Percentiles rank a stretch among this genome's conserved stretches.
Evolutionary conservation across 37 sponge, comb jelly and placozoan genomes (phyloP).

Genomic region (Haliclona indistincta): DNA sequence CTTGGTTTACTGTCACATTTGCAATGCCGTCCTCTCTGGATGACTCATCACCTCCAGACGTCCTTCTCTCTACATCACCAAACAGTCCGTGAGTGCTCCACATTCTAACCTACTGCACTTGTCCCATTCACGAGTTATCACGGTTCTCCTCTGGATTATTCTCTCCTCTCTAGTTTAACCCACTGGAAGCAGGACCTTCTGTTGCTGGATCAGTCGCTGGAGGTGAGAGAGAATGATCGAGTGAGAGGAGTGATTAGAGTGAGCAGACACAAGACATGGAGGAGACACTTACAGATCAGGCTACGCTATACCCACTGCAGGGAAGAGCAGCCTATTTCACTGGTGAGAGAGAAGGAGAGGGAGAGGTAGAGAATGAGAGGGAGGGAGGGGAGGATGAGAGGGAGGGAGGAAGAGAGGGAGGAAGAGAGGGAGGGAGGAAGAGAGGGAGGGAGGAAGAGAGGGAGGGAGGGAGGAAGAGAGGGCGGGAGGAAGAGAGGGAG

Average conservation of each 20-base stretch:
- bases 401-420: neutral
- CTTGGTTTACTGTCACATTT: slow-evolving; percentile 69
- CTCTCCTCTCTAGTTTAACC: slow-evolving; percentile 31
- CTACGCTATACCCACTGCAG: slow-evolving; percentile 18
- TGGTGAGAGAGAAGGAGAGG: too few relatives aligned
- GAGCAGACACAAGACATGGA: slow-evolving; percentile 46
- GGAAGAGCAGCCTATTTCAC: neutral
- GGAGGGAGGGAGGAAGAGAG: too few relatives aligned
- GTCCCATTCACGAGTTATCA: neutral
- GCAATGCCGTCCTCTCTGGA: slow-evolving; percentile 19
- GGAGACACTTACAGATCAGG: slow-evolving; percentile 43
- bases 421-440: neutral
- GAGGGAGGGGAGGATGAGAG: neutral
- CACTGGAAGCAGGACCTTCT: slow-evolving; percentile 78
- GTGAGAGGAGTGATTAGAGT: slow-evolving; percentile 37
- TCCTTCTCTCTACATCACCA: slow-evolving; percentile 60
- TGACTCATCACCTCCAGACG: neutral
- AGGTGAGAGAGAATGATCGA: slow-evolving; percentile 16
- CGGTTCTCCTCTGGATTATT: too few relatives aligned
- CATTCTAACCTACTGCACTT: neutral
- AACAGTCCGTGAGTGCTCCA: slow-evolving; percentile 26
- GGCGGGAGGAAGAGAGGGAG: too few relatives aligned
- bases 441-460: neutral
- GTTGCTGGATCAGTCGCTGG: slow-evolving; percentile 38
- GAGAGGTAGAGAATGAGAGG: too few relatives aligned